Base-by-base conservation (phyloP, 2,888 invertebrate species). In the Argynnis bischoffii region DNA sequence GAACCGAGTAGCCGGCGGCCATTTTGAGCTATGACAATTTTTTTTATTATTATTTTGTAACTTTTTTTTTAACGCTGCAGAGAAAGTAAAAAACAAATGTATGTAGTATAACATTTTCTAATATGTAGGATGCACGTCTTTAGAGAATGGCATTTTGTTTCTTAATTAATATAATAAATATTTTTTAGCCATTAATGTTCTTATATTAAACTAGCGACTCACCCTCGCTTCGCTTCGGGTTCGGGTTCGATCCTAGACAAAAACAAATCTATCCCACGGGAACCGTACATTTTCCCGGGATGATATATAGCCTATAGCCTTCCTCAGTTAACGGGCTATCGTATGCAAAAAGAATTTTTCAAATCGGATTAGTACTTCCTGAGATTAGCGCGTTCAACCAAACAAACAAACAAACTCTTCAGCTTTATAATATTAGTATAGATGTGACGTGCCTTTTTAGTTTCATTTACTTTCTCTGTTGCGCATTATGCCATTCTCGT, bases 51-150 rank as follows among this genome's bases (percentile, higher is more conserved):
- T 63, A 59, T 54, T 54, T 76, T 66, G n/a, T 69, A 71, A 78
- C n/a, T 79, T 79, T 75, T 80, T 78, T 78, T 81, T 80, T 76
- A 72, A 81, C 75, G 90, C 90, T 79, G 89, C 90, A 90, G 91
- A 89, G 90, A 90, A 90, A 91, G 89, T 91, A 89, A 90, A 87
- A 86, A n/a, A 85, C 85, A 86, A 86, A 86, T 88, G 85, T 90
- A 88, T 79, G 88, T 89, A 88, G 79, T 70, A n/a, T 47, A 11
- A 41, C 2, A 48, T 71, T 53, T 67, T 64, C 64, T 67, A 64
- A 55, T 59, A 64, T 72, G 69, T 74, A 60, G 70, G 69, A 72
- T 69, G 77, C 77, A 77, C 77, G 70, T 72, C 75, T 60, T 71
- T 76, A 77, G 79, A 84, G 83, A 78, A 81, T 85, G 87, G 84